Evolutionary conservation across 2,113 vertebrate species (phyloP).

Genomic region (Vicugna pacos): DNA sequence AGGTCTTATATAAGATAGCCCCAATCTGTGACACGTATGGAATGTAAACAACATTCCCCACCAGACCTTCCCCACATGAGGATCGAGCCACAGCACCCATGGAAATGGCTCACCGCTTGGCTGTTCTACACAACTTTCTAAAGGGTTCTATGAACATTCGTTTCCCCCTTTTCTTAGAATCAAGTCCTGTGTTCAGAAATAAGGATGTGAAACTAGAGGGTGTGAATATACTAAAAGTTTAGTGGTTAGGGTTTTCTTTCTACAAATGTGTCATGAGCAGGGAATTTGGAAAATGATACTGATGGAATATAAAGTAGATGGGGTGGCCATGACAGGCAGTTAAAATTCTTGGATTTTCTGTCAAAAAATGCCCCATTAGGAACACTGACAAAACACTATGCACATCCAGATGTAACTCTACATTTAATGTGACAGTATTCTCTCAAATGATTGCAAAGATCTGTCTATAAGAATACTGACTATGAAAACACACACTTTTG

Average conservation of each 20-base stretch:
- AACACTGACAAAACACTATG: neutral
- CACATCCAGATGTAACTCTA: neutral
- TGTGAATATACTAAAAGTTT: neutral
- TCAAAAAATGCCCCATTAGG: neutral
- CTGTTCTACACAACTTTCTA: neutral
- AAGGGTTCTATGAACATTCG: neutral
- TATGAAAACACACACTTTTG: neutral
- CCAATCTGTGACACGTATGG: neutral
- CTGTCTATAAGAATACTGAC: neutral
- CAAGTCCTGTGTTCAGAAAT: slow-evolving; percentile 42
- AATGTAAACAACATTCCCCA: neutral
- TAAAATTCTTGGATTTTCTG: neutral
- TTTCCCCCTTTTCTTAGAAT: slow-evolving; percentile 61
- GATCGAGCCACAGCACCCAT: neutral
- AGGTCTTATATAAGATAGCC: neutral
- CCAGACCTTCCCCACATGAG: neutral
- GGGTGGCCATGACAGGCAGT: neutral
- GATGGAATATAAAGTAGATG: neutral
- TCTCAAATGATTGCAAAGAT: neutral
- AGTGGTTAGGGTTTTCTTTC: neutral
- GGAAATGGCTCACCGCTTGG: neutral
- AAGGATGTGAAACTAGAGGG: neutral
- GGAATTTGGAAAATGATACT: neutral
- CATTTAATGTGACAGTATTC: neutral
- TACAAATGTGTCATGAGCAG: neutral